Percentiles rank a stretch among this genome's conserved stretches.
Evolutionary conservation across 2,797 vertebrate species (phyloP).

Genomic region (Alca torda): DNA sequence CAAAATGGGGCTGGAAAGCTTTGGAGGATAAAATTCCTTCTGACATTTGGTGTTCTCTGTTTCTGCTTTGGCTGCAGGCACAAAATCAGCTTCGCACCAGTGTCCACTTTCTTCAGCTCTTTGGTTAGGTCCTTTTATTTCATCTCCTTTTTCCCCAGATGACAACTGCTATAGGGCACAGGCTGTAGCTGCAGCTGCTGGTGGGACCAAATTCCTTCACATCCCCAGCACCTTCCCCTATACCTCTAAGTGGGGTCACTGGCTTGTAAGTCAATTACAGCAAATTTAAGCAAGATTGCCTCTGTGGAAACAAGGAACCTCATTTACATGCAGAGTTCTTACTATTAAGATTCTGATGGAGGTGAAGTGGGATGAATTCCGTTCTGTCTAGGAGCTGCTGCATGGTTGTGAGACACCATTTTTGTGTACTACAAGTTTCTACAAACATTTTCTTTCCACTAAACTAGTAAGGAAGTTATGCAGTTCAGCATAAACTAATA

Average conservation of each 20-base stretch:
- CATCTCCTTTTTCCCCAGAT: not conserved
- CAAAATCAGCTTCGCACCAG: accelerated
- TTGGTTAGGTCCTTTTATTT: not conserved
- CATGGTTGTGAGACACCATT: not conserved
- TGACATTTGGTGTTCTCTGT: not conserved
- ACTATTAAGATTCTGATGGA: not conserved
- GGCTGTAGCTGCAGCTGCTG: not conserved
- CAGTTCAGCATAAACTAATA: not conserved
- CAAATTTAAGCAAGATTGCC: not conserved
- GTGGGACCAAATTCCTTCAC: not conserved
- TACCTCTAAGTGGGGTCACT: not conserved
- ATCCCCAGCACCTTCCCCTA: not conserved
- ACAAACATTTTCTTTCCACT: not conserved
- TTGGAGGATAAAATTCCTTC: not conserved
- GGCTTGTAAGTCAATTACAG: not conserved
- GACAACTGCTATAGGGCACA: not conserved
- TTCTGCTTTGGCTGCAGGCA: not conserved
- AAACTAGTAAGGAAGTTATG: not conserved
- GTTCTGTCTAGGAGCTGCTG: not conserved
- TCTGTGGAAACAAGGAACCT: not conserved
- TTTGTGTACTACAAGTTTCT: not conserved
- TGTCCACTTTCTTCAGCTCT: not conserved
- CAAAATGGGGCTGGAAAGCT: slow-evolving; percentile 14
- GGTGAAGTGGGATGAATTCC: not conserved
- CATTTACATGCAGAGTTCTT: not conserved